Base-by-base conservation (phyloP, 2,888 invertebrate species). In the Mamestra brassicae region DNA sequence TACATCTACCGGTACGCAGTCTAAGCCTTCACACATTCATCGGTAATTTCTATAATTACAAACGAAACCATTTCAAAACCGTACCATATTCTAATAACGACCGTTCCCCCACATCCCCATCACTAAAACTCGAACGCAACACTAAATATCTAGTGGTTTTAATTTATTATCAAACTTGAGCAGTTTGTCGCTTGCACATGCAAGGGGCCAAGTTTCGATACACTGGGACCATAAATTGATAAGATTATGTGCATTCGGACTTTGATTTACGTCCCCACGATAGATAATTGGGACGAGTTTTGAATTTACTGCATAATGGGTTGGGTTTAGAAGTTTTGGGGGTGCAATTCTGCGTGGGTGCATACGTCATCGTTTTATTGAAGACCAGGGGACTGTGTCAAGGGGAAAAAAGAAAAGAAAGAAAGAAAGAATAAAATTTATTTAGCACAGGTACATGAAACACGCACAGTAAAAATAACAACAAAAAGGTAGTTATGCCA, bases 141-240 rank as follows among this genome's bases (percentile, higher is more conserved):
- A 90, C 92, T 87, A 88, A 87, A 94, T 93, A 94, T 92, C 90
- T 91, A 90, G 88, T 76, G 87, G 92, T 94, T 95, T 94, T 94
- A 95, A 95, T 95, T 94, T 95, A 95, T 94, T 89, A 90, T 89
- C 90, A 90, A 95, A 95, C 93, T 95, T 95, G 93, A 89, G 89
- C 93, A 92, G 91, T 93, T 92, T 90, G 92, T 90, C 89, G 90
- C 88, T 86, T 93, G 92, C 92, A 92, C 90, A 91, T 92, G 90
- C 90, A 92, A 83, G 87, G 81, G 92, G 89, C 89, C 90, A 95
- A 95, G 92, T 95, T 95, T 92, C 94, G 92, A 94, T 95, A 94
- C 94, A 90, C 80, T 87, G 94, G 93, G 91, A 90, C 94, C 90
- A 95, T 95, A 95, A 95, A 95, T 95, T 95, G 95, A 95, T 95